phyloP scores from a whole-genome alignment of 1,140 invertebrate genomes.

The Aphidius gifuensis region DNA sequence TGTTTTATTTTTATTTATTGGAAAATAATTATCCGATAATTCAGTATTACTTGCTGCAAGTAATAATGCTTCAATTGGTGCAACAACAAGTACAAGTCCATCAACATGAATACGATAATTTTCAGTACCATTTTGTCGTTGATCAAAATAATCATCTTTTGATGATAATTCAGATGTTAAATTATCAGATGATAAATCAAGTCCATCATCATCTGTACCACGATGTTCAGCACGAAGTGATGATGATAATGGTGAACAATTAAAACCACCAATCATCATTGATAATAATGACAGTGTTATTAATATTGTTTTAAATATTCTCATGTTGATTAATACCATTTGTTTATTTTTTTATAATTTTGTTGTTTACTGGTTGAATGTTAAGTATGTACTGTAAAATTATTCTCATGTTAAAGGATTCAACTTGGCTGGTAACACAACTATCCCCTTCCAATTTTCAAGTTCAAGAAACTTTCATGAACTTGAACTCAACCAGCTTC shows the following conservation, averaged over 20 bases:
- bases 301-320: constrained; percentile 38
- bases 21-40: constrained; percentile 27
- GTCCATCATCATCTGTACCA: neutral
- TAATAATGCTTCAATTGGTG: constrained; percentile 59
- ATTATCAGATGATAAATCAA: constrained; percentile 3
- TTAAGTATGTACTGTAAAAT: too few relatives aligned
- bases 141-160: constrained; percentile 57
- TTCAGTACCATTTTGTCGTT: constrained; percentile 68
- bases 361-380: too few relatives aligned
- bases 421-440: neutral
- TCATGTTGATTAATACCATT: constrained; percentile 39
- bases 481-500: neutral
- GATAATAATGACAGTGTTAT: constrained; percentile 17
- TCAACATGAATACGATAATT: constrained; percentile 66
- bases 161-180: constrained; percentile 10
- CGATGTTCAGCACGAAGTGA: constrained; percentile 19
- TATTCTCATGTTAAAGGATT: neutral
- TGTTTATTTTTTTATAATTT: neutral
- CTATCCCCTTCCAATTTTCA: constrained; percentile 1
- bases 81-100: constrained; percentile 63
- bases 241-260: constrained; percentile 11
- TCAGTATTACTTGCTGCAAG: constrained; percentile 36
- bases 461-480: constrained; percentile 36
- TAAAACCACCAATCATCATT: constrained; percentile 9
- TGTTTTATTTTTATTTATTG: neutral